Conservation (phyloP, 2,888 invertebrate species). For the Rhabditoides inermis region DNA sequence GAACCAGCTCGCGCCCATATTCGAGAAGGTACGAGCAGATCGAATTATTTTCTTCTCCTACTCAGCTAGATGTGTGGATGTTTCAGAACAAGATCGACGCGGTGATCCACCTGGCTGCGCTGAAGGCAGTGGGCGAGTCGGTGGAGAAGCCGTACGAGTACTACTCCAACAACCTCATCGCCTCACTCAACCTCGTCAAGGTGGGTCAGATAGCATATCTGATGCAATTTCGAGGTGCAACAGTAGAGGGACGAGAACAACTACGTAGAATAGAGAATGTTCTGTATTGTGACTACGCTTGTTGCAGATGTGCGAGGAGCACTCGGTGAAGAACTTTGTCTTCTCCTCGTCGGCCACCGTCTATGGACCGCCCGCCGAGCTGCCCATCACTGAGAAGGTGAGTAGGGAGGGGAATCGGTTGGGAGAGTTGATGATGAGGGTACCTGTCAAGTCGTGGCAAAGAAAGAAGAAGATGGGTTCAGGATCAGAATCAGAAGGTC, state of each 20-base stretch:
- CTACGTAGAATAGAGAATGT: background rate
- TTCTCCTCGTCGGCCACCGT: conserved; percentile 86
- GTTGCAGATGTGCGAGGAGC: conserved; percentile 71
- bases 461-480: too few relatives aligned
- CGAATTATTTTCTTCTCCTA: too few relatives aligned
- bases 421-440: too few relatives aligned
- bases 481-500: too few relatives aligned
- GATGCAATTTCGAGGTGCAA: too few relatives aligned
- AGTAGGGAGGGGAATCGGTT: too few relatives aligned
- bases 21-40: conserved; percentile 24
- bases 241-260: background rate
- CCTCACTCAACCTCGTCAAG: conserved; percentile 81
- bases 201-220: conserved; percentile 63
- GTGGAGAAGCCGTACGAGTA: conserved; percentile 82
- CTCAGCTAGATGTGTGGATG: too few relatives aligned
- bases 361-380: conserved; percentile 76
- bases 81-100: conserved; percentile 79
- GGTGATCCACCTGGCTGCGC: conserved; percentile 92
- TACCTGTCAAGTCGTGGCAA: too few relatives aligned
- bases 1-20: conserved; percentile 31
- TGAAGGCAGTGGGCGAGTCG: conserved; percentile 92
- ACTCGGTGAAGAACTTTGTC: conserved; percentile 73
- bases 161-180: conserved; percentile 86
- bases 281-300: background rate
- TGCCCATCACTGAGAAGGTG: conserved; percentile 85